Conservation (phyloP, 2,888 invertebrate genomes). For the Micoletzkya japonica region DNA sequence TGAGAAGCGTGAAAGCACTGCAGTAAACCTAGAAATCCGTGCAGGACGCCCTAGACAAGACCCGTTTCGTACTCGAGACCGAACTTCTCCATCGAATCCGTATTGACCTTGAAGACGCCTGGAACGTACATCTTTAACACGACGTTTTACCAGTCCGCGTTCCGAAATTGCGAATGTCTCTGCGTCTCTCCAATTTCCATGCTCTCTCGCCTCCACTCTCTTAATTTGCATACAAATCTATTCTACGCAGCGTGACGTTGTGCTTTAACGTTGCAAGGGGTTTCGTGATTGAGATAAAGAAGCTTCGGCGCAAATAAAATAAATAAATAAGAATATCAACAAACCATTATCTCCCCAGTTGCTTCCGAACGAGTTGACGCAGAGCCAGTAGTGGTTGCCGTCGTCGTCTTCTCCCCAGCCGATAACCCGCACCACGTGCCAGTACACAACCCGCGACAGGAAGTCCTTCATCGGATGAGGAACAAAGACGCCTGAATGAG, state of each 20-base stretch:
- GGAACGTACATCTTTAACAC: too few relatives aligned
- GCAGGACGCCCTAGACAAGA: slow-evolving; percentile 32
- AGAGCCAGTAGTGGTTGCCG: slow-evolving; percentile 56
- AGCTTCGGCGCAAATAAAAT: too few relatives aligned
- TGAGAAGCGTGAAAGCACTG: not conserved
- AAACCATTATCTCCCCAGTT: slow-evolving; percentile 62
- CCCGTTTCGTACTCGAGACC: slow-evolving; percentile 62
- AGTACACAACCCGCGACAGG: slow-evolving; percentile 59
- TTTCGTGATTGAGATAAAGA: too few relatives aligned
- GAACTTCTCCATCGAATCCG: slow-evolving; percentile 57
- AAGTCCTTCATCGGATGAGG: slow-evolving; percentile 57
- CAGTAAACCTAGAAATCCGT: not conserved
- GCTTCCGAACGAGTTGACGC: slow-evolving; percentile 58
- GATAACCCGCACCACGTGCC: slow-evolving; percentile 47
- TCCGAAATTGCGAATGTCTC: too few relatives aligned
- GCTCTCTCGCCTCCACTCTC: too few relatives aligned
- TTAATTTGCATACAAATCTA: too few relatives aligned
- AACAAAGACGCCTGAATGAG: slow-evolving; percentile 52
- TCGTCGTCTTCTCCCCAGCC: slow-evolving; percentile 60
- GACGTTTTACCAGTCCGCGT: too few relatives aligned
- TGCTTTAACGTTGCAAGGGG: too few relatives aligned
- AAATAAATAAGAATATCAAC: too few relatives aligned
- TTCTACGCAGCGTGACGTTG: too few relatives aligned
- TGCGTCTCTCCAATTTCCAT: too few relatives aligned
- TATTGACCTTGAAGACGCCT: slow-evolving; percentile 61